These are phyloP conservation scores for Coregonus clupeaformis DNA, from an alignment of 2,113 vertebrate genomes.

Conservation along the genomic window DNA sequence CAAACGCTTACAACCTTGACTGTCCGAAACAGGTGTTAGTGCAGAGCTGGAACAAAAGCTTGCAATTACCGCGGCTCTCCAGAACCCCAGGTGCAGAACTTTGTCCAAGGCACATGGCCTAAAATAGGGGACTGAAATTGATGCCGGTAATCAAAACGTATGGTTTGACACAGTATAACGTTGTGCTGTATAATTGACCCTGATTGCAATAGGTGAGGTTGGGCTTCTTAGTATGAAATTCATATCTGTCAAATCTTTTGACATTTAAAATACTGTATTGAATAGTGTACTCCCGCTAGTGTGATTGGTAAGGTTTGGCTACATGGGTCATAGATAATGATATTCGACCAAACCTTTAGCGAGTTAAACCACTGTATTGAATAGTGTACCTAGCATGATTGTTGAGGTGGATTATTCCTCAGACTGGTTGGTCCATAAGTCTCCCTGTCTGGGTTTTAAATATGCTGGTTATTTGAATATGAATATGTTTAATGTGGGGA, in stretches of 20 bases:
- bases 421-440: background rate
- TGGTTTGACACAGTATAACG: background rate
- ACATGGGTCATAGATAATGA: too few species aligned
- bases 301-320: too few species aligned
- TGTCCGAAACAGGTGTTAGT: background rate
- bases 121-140: too few species aligned
- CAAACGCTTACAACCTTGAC: background rate
- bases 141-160: too few species aligned
- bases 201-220: background rate
- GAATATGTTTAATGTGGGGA: background rate
- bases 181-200: background rate
- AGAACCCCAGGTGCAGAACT: background rate
- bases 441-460: background rate
- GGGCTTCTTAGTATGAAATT: background rate
- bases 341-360: too few species aligned
- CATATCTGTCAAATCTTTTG: too few species aligned
- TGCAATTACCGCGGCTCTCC: background rate
- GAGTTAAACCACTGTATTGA: too few species aligned
- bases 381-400: too few species aligned
- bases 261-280: too few species aligned
- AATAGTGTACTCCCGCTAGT: too few species aligned
- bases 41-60: too few species aligned
- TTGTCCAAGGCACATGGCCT: too few species aligned
- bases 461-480: constrained; percentile 10
- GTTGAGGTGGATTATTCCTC: background rate